Conservation (phyloP, 2,888 invertebrate species). For the Priapulus caudatus region DNA sequence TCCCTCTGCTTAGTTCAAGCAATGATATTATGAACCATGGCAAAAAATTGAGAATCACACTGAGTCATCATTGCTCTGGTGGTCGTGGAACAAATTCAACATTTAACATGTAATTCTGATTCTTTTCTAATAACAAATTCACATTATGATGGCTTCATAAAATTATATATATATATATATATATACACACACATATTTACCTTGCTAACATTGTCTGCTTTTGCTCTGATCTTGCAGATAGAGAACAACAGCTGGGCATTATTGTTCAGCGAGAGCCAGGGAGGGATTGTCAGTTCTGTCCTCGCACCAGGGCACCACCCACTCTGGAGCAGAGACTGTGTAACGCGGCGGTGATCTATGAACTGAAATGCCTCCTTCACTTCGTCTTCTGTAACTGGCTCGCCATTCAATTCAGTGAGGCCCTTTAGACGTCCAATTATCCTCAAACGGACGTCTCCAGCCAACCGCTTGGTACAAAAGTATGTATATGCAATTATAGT, state of each 20-base stretch:
- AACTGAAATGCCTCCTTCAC: background rate
- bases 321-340: background rate
- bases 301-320: background rate
- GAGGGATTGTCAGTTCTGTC: background rate
- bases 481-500: no score
- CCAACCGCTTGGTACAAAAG: no score
- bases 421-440: background rate
- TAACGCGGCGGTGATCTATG: background rate
- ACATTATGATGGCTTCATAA: no score
- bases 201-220: background rate
- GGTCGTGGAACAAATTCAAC: no score
- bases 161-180: no score
- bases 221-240: background rate
- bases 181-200: no score
- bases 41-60: no score
- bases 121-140: no score
- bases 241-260: background rate
- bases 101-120: no score
- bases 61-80: no score
- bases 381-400: background rate
- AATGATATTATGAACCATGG: no score
- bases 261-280: background rate
- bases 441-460: background rate
- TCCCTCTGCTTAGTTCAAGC: no score
- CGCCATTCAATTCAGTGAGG: background rate